These are phyloP conservation scores for Catostomus latipinnis DNA, from an alignment of 2,797 vertebrate species.

Conservation along the genomic window DNA sequence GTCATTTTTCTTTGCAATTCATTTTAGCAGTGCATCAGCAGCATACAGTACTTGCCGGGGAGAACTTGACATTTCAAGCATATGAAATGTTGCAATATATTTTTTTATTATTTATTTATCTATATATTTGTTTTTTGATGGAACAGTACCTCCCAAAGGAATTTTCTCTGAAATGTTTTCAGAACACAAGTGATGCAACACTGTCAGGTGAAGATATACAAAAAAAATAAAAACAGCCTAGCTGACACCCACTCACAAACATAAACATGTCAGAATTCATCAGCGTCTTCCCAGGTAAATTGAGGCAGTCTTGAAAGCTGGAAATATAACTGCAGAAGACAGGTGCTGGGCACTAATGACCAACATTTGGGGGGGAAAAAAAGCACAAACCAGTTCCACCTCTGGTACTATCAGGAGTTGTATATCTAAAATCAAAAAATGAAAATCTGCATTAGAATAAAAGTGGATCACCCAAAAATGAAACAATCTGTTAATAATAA, in stretches of 20 bases:
- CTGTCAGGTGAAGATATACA: constrained; percentile 40
- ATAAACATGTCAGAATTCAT: constrained; percentile 50
- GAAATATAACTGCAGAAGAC: constrained; percentile 37
- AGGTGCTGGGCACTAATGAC: background rate
- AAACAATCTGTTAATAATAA: too few relatives aligned
- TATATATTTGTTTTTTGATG: constrained; percentile 16
- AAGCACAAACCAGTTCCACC: background rate
- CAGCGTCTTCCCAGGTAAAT: constrained; percentile 34
- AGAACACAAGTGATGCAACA: constrained; percentile 48
- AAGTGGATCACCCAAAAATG: too few relatives aligned
- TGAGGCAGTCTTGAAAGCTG: constrained; percentile 31
- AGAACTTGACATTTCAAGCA: constrained; percentile 33
- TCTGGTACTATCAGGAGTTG: too few relatives aligned
- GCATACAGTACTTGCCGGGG: constrained; percentile 2
- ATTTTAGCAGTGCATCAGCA: constrained; percentile 27
- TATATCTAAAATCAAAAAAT: too few relatives aligned
- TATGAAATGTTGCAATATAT: constrained; percentile 15
- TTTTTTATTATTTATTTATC: background rate
- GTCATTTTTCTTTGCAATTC: constrained; percentile 10
- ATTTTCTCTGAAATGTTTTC: constrained; percentile 39
- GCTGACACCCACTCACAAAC: constrained; percentile 39
- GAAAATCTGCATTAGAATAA: too few relatives aligned
- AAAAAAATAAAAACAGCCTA: constrained; percentile 23
- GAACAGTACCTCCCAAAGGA: constrained; percentile 45
- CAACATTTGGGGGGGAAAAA: background rate